These are phyloP conservation scores for Keiferia lycopersicella DNA, from an alignment of 2,888 invertebrate genomes.

Conservation along the genomic window DNA sequence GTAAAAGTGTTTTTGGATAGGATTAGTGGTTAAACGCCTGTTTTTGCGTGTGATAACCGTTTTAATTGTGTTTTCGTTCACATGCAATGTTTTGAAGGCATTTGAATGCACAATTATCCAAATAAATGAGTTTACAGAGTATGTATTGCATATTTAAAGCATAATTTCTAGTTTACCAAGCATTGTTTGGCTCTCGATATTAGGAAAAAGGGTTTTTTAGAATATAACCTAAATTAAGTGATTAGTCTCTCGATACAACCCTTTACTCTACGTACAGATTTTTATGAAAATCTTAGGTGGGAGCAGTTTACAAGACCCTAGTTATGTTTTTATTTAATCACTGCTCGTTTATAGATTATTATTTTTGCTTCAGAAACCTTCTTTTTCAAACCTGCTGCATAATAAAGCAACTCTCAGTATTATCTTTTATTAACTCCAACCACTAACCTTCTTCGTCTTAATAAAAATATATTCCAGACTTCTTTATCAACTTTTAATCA, in stretches of 20 bases:
- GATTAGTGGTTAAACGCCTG: conserved; percentile 1
- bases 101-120: neutral
- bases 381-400: neutral
- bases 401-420: neutral
- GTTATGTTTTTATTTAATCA: too few species aligned
- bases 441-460: neutral
- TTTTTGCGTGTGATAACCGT: neutral
- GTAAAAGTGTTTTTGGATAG: neutral
- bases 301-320: too few species aligned
- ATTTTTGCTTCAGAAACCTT: neutral
- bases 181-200: too few species aligned
- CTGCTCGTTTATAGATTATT: too few species aligned
- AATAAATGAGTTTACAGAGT: neutral
- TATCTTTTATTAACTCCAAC: conserved; percentile 3
- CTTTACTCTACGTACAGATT: too few species aligned
- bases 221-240: too few species aligned
- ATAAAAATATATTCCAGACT: conserved; percentile 5
- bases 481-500: neutral
- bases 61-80: neutral
- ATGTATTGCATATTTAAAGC: too few species aligned
- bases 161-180: too few species aligned
- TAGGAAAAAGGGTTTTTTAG: too few species aligned
- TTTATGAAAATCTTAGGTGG: too few species aligned
- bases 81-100: too few species aligned
- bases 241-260: too few species aligned